These are phyloP conservation scores for Nothocercus julius DNA, from an alignment of 2,113 vertebrate species.

Conservation along the genomic window DNA sequence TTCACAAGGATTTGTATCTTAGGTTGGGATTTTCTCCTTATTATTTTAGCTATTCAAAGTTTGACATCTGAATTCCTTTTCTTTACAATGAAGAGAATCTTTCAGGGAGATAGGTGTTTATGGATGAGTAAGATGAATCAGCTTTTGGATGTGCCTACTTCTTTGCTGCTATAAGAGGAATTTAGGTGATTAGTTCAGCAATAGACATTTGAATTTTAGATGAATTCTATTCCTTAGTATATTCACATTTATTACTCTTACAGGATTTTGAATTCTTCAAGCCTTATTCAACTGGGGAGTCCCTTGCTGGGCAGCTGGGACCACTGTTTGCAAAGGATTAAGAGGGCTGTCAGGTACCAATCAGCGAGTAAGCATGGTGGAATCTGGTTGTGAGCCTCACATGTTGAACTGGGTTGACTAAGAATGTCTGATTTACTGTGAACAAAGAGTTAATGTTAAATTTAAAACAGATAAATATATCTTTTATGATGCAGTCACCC, in stretches of 20 bases:
- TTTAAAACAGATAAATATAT: conserved; percentile 32
- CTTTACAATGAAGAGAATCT: not conserved
- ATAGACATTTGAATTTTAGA: not conserved
- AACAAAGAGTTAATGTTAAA: conserved; percentile 39
- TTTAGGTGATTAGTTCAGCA: not conserved
- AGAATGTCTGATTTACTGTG: conserved; percentile 29
- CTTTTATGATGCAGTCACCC: not conserved
- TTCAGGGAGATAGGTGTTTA: not conserved
- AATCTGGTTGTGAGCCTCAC: not conserved
- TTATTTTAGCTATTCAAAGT: not conserved
- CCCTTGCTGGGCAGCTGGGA: not conserved
- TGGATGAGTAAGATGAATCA: not conserved
- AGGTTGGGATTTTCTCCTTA: not conserved
- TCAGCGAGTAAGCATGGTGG: not conserved
- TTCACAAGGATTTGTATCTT: not conserved
- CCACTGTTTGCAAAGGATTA: not conserved
- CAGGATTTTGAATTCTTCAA: not conserved
- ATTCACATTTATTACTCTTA: not conserved
- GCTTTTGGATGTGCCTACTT: not conserved
- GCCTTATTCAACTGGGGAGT: not conserved
- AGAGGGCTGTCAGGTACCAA: not conserved
- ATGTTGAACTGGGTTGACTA: not conserved
- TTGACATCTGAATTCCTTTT: not conserved
- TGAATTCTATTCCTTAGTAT: not conserved
- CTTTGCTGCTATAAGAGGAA: not conserved